Evolutionary conservation across 35 echinoderm and acorn worm genomes (phyloP).

Genomic region (Holothuria glaberrima): DNA sequence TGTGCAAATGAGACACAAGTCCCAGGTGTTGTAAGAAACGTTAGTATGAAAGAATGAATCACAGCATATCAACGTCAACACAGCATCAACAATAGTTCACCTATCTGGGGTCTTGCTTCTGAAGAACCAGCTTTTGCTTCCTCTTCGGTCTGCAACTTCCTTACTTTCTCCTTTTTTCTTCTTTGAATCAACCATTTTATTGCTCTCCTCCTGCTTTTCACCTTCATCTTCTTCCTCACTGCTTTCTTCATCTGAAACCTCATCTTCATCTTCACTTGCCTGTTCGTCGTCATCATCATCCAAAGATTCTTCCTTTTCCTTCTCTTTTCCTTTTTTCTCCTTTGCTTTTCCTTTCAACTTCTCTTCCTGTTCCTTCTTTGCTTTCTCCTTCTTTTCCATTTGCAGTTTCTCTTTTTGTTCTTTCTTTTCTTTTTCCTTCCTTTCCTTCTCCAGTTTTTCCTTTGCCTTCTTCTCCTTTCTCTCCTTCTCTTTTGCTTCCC

Average conservation of each 20-base stretch:
- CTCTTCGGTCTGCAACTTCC: not conserved
- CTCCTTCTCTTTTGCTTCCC: not conserved
- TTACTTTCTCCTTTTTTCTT: not conserved
- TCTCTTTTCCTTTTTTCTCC: slow-evolving; percentile 54
- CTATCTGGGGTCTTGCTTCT: slow-evolving; percentile 36
- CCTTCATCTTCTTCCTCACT: slow-evolving; percentile 18
- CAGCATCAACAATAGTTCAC: not conserved
- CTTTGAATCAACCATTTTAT: not conserved
- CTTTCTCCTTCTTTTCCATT: slow-evolving; percentile 21
- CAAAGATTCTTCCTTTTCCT: not conserved
- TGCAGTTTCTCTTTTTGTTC: slow-evolving; percentile 13
- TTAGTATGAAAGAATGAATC: no score
- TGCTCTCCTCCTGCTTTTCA: not conserved
- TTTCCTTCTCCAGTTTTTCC: slow-evolving; percentile 7
- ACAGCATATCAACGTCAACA: no score
- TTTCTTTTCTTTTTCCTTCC: slow-evolving; percentile 9
- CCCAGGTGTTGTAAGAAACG: no score
- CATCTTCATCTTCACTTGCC: not conserved
- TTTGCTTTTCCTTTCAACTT: not conserved
- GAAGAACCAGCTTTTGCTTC: not conserved
- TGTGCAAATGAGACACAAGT: no score
- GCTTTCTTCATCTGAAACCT: not conserved
- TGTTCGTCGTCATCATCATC: slow-evolving; percentile 35
- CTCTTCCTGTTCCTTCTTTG: not conserved
- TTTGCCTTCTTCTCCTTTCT: not conserved